Conservation (phyloP, 2,888 invertebrate species). For the Unio pictorum region DNA sequence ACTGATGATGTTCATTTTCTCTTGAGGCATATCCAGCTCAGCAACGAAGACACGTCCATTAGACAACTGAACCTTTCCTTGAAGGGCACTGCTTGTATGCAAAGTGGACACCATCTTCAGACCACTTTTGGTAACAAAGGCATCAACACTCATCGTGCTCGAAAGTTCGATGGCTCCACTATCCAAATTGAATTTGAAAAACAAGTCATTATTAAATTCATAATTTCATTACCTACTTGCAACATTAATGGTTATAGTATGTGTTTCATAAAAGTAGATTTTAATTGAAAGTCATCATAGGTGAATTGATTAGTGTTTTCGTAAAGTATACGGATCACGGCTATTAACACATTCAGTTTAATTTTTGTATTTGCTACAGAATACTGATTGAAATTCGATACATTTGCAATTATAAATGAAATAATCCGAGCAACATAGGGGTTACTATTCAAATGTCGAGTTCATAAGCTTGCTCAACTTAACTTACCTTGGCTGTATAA, state of each 20-base stretch:
- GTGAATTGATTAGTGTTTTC: too few relatives aligned
- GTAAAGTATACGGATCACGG: too few relatives aligned
- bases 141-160: conserved; percentile 88
- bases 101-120: conserved; percentile 86
- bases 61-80: conserved; percentile 81
- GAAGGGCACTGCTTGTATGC: conserved; percentile 87
- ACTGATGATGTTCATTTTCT: conserved; percentile 88
- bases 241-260: too few relatives aligned
- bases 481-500: conserved; percentile 83
- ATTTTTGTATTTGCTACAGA: too few relatives aligned
- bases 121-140: conserved; percentile 85
- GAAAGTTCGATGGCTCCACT: conserved; percentile 89
- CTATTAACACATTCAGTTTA: too few relatives aligned
- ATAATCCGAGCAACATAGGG: neutral
- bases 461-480: neutral
- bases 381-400: too few relatives aligned
- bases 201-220: too few relatives aligned
- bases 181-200: conserved; percentile 14
- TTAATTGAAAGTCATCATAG: too few relatives aligned
- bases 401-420: neutral
- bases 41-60: conserved; percentile 81
- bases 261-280: too few relatives aligned
- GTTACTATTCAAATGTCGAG: neutral
- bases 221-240: too few relatives aligned
- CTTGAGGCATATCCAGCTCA: conserved; percentile 85